These are phyloP conservation scores for Empis stercorea DNA, from an alignment of 2,888 invertebrate genomes.

Conservation along the genomic window DNA sequence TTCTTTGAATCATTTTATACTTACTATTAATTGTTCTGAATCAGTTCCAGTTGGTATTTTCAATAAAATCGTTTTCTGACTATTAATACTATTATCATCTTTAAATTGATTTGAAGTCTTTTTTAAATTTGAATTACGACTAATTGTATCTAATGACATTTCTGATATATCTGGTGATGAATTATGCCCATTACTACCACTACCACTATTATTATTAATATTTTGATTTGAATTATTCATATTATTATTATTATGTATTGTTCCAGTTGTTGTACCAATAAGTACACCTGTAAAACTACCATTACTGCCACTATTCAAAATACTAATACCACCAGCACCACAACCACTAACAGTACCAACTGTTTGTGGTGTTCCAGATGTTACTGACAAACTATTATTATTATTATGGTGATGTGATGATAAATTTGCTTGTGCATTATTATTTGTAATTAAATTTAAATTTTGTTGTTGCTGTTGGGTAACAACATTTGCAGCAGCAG, in stretches of 20 bases:
- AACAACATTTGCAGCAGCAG: slow-evolving; percentile 3
- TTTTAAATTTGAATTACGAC: slow-evolving; percentile 22
- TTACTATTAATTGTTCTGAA: slow-evolving; percentile 34
- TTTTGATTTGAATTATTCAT: not conserved
- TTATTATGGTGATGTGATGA: slow-evolving; percentile 2
- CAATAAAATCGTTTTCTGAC: slow-evolving; percentile 32
- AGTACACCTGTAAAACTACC: not conserved
- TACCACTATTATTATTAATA: slow-evolving; percentile 8
- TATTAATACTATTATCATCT: slow-evolving; percentile 16
- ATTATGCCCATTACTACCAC: slow-evolving; percentile 16
- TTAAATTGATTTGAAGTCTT: slow-evolving; percentile 21
- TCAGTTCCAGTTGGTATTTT: slow-evolving; percentile 33
- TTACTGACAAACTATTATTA: slow-evolving; percentile 5
- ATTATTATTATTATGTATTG: not conserved
- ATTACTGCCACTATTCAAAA: slow-evolving; percentile 3
- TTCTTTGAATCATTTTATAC: slow-evolving; percentile 13
- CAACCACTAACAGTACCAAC: slow-evolving; percentile 4
- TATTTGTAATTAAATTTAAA: not conserved
- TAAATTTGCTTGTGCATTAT: slow-evolving; percentile 4
- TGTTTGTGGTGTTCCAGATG: slow-evolving; percentile 6
- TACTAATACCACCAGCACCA: slow-evolving; percentile 14
- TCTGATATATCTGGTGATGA: slow-evolving; percentile 37
- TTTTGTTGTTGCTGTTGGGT: slow-evolving; percentile 12
- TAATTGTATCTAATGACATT: slow-evolving; percentile 20
- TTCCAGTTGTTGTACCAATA: slow-evolving; percentile 5